Conservation (phyloP, 2,113 vertebrate genomes). For the Hemichromis elongatus region DNA sequence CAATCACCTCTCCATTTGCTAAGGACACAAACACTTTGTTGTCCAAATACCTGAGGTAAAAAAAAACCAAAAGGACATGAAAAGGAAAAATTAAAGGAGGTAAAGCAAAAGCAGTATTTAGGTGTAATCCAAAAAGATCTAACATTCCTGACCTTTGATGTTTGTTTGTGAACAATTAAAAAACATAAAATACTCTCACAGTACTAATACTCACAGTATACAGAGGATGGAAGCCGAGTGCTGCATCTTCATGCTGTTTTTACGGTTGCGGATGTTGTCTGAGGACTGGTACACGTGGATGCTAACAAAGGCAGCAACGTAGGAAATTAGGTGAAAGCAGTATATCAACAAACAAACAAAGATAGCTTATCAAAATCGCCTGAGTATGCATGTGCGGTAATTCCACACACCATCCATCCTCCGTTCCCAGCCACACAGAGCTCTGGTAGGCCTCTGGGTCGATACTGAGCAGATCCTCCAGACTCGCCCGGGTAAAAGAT, state of each 20-base stretch:
- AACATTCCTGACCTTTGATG: neutral
- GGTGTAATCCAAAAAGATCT: neutral
- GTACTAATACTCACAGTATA: constrained; percentile 92
- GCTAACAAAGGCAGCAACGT: constrained; percentile 61
- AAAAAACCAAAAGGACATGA: neutral
- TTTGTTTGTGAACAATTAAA: neutral
- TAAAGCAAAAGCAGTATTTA: neutral
- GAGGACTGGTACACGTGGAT: constrained; percentile 99
- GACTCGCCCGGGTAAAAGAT: constrained; percentile 91
- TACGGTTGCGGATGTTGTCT: constrained; percentile 95
- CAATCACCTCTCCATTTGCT: constrained; percentile 90
- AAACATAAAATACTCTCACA: neutral
- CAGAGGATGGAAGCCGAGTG: constrained; percentile 88
- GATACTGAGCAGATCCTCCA: constrained; percentile 91
- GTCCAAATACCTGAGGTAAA: constrained; percentile 83
- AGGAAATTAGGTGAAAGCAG: neutral
- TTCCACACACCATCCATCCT: constrained; percentile 88
- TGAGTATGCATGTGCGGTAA: neutral
- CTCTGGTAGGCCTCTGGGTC: constrained; percentile 95
- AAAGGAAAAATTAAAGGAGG: neutral
- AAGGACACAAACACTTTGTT: constrained; percentile 97
- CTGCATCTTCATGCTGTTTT: constrained; percentile 99
- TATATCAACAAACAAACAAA: neutral
- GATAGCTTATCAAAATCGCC: neutral
- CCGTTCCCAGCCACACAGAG: constrained; percentile 97